Base-by-base conservation (phyloP, 2,797 vertebrate genomes). In the Centroberyx gerrardi region DNA sequence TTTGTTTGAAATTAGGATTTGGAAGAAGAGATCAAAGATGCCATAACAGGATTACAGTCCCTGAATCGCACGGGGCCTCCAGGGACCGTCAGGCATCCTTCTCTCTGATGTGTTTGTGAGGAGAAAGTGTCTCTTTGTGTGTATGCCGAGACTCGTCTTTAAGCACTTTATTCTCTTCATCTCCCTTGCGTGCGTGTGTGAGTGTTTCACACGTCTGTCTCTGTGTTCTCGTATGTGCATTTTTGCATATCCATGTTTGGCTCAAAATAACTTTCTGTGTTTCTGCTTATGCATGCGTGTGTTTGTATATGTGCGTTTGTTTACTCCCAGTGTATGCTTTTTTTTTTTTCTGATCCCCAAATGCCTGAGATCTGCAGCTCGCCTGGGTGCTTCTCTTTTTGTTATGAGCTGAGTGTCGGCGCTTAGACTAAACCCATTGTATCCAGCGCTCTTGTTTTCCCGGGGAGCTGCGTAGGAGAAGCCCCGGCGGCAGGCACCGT, bases 1-100 rank as follows among this genome's bases (percentile, higher is more conserved):
- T 93, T 93, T 93, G 89, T 93, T 93, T 92, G 89, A 93, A 94
- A 93, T 92, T 90, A 88, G 88, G 85, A 90, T 93, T 89, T 93
- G 88, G 91, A 80, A 82, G 90, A 89, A 78, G 75, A 92, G 92
- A 93, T 94, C 92, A 95, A 92, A 93, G 92, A 93, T 94, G 90
- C 87, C 72, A 58, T 93, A 92, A 93, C 91, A 91, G 93, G 93
- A 95, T 95, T 94, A 94, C 89, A 86, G 90, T 90, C 85, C 86
- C 79, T n/a, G 68, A 46, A 87, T 91, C 89, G 88, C 88, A 88
- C 29, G 74, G 75, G 84, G 83, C 89, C 91, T 81, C 81, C 74
- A 75, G 92, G 90, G 93, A 87, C 77, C 69, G 80, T 62, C 81
- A 85, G 85, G 38, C 90, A 68, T 90, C 87, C 86, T 84, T 72